Percentiles rank a stretch among this genome's conserved stretches.
These are phyloP conservation scores for Atractosteus spatula DNA, from an alignment of 2,113 vertebrate species.

Conservation along the genomic window DNA sequence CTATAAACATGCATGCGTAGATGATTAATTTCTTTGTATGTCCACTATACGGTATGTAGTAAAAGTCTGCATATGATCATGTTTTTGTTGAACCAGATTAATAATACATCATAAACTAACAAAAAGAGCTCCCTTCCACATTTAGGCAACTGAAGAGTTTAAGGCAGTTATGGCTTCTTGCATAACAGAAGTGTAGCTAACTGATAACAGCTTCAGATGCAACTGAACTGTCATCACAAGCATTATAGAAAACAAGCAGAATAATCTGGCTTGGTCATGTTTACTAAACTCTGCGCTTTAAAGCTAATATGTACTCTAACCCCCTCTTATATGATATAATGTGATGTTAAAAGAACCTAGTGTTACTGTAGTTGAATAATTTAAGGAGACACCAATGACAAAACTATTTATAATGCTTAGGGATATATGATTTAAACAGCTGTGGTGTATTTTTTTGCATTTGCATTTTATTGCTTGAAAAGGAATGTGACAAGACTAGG, in stretches of 20 bases:
- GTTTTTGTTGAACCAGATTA: background rate
- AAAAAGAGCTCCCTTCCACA: background rate
- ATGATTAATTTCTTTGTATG: background rate
- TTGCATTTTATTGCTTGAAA: no score
- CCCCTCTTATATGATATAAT: background rate
- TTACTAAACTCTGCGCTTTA: background rate
- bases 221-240: background rate
- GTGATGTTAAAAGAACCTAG: background rate
- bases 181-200: constrained; percentile 11
- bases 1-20: background rate
- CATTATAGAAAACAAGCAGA: background rate
- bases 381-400: background rate
- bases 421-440: no score
- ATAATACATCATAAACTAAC: constrained; percentile 8
- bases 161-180: constrained; percentile 12
- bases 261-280: background rate
- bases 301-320: background rate
- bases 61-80: background rate
- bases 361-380: background rate
- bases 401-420: no score
- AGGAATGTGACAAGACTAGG: no score
- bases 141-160: background rate
- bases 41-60: background rate
- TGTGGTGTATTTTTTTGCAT: no score
- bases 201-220: constrained; percentile 2